Percentiles rank a stretch among this genome's conserved stretches.
Evolutionary conservation across 2,113 vertebrate genomes (phyloP).

Genomic region (Microcebus jonahi): DNA sequence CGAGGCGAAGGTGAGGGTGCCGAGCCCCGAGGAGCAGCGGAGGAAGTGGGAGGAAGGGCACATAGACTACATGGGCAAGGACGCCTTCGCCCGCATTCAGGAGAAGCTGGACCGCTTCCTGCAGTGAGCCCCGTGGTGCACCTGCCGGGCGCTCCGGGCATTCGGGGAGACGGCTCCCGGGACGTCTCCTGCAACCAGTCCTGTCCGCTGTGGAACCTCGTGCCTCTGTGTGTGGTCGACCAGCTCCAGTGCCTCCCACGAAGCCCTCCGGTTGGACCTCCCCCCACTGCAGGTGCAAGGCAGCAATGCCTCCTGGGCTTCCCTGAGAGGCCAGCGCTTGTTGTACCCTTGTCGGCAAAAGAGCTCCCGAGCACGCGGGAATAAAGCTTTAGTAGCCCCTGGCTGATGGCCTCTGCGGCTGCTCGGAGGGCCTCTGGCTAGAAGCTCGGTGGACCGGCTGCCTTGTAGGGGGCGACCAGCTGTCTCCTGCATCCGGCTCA

Average conservation of each 20-base stretch:
- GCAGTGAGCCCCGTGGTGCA: slow-evolving; percentile 59
- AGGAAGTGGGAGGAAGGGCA: slow-evolving; percentile 89
- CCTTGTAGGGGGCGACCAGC: rapidly evolving
- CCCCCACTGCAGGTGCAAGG: rapidly evolving
- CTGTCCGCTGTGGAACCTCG: not conserved
- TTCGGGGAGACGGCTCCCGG: too few relatives aligned
- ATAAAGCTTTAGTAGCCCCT: not conserved
- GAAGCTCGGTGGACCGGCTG: not conserved
- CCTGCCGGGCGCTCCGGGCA: rapidly evolving
- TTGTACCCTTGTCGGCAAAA: too few relatives aligned
- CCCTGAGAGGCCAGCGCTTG: rapidly evolving
- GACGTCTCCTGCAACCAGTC: rapidly evolving
- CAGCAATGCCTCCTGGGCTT: rapidly evolving
- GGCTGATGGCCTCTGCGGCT: rapidly evolving
- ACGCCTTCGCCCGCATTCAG: slow-evolving; percentile 91
- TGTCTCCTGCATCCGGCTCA: rapidly evolving
- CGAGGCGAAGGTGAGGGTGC: slow-evolving; percentile 65
- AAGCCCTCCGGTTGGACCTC: not conserved
- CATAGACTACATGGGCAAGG: slow-evolving; percentile 91
- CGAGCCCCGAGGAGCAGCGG: slow-evolving; percentile 82
- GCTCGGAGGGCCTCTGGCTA: too few relatives aligned
- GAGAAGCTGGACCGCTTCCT: slow-evolving; percentile 92
- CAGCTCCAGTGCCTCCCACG: not conserved
- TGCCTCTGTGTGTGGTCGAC: not conserved
- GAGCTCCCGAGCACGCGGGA: rapidly evolving